A percentile compares a stretch with the other conserved stretches of the same genome.
Evolutionary conservation across 2,113 vertebrate species (phyloP).

Genomic region (Pampusana beccarii): DNA sequence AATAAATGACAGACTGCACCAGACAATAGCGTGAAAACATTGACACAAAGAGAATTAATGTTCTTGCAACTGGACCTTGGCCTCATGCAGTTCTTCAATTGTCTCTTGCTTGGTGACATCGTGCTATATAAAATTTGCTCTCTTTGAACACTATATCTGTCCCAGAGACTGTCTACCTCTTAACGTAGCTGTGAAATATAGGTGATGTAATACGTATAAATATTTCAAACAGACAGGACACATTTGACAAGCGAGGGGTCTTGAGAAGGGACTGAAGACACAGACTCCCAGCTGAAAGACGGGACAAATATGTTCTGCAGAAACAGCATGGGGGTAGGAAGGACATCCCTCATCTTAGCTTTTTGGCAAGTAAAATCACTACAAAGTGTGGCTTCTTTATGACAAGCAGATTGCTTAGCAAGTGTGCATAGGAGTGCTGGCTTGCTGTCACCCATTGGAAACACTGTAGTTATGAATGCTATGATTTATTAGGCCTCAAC

Average conservation of each 20-base stretch:
- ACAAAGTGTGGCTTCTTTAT: background rate
- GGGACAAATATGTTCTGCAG: background rate
- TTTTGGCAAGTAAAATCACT: background rate
- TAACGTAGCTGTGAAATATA: constrained; percentile 41
- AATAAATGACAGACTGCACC: constrained; percentile 1
- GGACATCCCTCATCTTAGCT: background rate
- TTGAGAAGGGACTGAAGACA: background rate
- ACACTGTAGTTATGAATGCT: background rate
- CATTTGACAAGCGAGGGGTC: background rate
- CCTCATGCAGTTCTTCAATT: background rate
- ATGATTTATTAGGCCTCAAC: constrained; percentile 33
- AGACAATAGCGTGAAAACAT: background rate
- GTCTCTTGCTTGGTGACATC: background rate
- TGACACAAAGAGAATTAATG: constrained; percentile 47
- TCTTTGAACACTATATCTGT: constrained; percentile 20
- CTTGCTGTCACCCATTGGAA: background rate
- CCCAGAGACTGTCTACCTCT: background rate
- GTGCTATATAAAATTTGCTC: constrained; percentile 12
- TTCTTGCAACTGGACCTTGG: constrained; percentile 46
- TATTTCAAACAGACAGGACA: constrained; percentile 38
- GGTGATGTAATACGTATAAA: constrained; percentile 8
- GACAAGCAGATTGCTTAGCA: background rate
- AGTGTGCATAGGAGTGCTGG: background rate
- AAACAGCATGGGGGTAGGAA: background rate
- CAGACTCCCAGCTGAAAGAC: background rate